Evolutionary conservation across 2,888 invertebrate genomes (phyloP).

Genomic region (Folsomia manolachei): DNA sequence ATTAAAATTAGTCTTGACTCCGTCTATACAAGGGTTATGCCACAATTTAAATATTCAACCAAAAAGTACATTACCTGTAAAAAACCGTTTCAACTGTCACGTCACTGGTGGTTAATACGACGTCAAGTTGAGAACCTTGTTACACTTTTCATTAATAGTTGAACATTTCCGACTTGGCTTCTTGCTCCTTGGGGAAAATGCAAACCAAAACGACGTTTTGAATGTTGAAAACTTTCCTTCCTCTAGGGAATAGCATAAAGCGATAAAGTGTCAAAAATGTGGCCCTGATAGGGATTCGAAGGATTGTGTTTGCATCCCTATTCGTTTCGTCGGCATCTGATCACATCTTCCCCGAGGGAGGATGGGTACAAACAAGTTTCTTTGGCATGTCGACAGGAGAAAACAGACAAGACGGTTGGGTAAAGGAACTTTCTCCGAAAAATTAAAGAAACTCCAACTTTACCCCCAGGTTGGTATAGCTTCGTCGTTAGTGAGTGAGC

Average conservation of each 20-base stretch:
- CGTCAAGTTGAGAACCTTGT: no score
- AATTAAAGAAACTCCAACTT: neutral
- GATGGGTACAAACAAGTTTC: no score
- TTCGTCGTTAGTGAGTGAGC: neutral
- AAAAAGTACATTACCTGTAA: no score
- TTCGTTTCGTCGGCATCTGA: no score
- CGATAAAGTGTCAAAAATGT: slow-evolving; percentile 4
- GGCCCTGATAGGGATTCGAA: neutral
- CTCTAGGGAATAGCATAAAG: neutral
- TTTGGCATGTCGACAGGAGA: no score
- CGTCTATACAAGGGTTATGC: no score
- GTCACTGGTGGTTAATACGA: no score
- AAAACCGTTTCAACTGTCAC: no score
- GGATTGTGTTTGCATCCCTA: neutral
- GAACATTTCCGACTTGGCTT: neutral
- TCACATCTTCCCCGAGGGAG: no score
- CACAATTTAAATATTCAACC: no score
- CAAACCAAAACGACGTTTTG: neutral
- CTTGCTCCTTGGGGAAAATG: neutral
- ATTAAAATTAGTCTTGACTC: neutral
- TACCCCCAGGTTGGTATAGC: neutral
- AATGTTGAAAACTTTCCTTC: neutral
- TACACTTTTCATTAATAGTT: no score
- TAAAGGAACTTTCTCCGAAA: neutral
- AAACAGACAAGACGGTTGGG: no score